Conservation (phyloP, 2,113 vertebrate species). For the Xerus inauris region DNA sequence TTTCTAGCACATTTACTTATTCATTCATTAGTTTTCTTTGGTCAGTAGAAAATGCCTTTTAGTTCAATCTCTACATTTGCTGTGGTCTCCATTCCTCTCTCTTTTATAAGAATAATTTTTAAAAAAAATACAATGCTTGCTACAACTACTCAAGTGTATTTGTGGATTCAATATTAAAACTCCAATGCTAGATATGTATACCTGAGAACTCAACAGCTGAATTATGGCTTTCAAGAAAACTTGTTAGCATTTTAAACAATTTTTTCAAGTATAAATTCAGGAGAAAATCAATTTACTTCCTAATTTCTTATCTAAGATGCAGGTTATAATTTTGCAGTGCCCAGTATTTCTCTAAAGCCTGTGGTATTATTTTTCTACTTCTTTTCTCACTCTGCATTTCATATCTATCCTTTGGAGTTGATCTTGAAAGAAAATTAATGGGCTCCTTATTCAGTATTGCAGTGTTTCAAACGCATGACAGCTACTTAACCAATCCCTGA, state of each 20-base stretch:
- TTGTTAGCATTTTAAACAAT: conserved; percentile 2
- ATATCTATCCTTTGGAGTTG: conserved; percentile 56
- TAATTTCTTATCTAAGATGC: conserved; percentile 54
- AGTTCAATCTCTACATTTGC: neutral
- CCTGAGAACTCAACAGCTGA: conserved; percentile 41
- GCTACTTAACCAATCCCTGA: conserved; percentile 79
- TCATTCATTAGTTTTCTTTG: conserved; percentile 21
- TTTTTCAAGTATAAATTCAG: conserved; percentile 64
- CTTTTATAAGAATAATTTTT: neutral
- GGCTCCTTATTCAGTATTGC: conserved; percentile 68
- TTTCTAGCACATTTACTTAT: conserved; percentile 37
- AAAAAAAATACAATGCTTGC: conserved; percentile 5
- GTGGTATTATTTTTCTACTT: neutral
- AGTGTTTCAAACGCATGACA: conserved; percentile 78
- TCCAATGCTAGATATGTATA: neutral
- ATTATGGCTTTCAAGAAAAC: neutral
- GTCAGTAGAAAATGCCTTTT: conserved; percentile 38
- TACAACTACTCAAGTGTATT: neutral
- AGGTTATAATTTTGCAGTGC: conserved; percentile 30
- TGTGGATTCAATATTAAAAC: conserved; percentile 25
- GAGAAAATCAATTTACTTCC: conserved; percentile 51
- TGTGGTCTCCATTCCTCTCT: neutral
- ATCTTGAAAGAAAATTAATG: conserved; percentile 81
- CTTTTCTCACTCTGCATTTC: conserved; percentile 63
- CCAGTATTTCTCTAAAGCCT: neutral